Base-by-base conservation (phyloP, 2,888 invertebrate species). In the Drosophila differens region DNA sequence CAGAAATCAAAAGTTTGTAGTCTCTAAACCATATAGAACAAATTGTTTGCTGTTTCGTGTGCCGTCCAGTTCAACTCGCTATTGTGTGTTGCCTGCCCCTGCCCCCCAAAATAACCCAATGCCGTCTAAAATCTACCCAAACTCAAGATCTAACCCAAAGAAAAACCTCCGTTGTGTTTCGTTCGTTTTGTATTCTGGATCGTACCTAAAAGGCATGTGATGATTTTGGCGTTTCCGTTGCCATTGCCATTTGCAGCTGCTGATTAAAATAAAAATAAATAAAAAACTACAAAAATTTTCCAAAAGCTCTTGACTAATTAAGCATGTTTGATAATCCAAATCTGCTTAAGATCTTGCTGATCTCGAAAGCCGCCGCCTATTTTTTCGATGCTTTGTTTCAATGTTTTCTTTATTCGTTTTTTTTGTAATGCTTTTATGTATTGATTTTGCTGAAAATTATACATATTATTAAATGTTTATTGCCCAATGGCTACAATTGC, bases 171-270 rank as follows among this genome's bases (percentile, higher is more conserved):
- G 65, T 70, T 84, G 53, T 71, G 71, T 86, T 79, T 73, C 74
- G 70, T 74, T 78, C 47, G 66, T 61, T 68, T 72, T 60, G 63
- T 70, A 61, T 82, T 93, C 92, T 93, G 93, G 93, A 93, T 93
- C 93, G 93, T 93, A 93, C 93, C 93, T 93, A 84, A 92, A 92
- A 91, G 91, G 89, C 90, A 89, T 81, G 79, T 81, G 25, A 47
- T 47, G 47, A 47, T 47, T 4, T 25, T 25, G 47, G 25, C 47
- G 47, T 25, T 47, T 47, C 22, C 60, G 37, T 60, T 74, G 72
- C 76, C 53, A 32, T 30, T 68, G 62, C 47, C 25, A 9, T 30
- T 53, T 59, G 44, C 59, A 47, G 73, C 68, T 70, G 81, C 73
- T 79, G 79, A 82, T 89, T 83, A 83, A 85, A 32, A 41, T 7